A percentile compares a stretch with the other conserved stretches of the same genome.
These are phyloP conservation scores for Agrypnus murinus DNA, from an alignment of 2,888 invertebrate genomes.

Conservation along the genomic window DNA sequence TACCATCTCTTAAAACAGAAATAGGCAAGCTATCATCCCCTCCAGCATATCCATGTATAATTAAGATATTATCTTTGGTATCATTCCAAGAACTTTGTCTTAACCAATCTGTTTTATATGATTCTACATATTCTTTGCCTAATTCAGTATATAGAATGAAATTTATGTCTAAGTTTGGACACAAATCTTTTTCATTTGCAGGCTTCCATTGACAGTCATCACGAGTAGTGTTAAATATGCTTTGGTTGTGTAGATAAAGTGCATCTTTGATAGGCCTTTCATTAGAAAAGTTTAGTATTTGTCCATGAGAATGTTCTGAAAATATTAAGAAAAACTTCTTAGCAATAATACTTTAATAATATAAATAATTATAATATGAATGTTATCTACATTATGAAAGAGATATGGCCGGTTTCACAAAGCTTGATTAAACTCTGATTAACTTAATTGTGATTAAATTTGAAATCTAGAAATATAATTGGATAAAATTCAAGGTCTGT, in stretches of 20 bases:
- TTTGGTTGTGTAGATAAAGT: conserved; percentile 76
- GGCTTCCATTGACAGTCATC: conserved; percentile 83
- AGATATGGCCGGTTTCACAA: too few relatives aligned
- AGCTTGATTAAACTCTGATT: too few relatives aligned
- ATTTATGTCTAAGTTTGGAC: conserved; percentile 82
- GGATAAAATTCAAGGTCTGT: too few relatives aligned
- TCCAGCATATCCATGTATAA: conserved; percentile 87
- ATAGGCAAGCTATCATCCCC: conserved; percentile 84
- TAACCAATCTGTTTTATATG: conserved; percentile 81
- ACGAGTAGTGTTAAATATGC: conserved; percentile 75
- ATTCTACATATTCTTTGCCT: conserved; percentile 71
- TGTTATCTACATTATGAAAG: too few relatives aligned
- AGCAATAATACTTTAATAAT: too few relatives aligned
- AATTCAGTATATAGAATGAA: conserved; percentile 78
- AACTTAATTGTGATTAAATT: too few relatives aligned
- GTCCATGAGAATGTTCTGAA: conserved; percentile 10
- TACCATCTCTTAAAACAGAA: conserved; percentile 82
- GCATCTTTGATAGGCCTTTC: conserved; percentile 77
- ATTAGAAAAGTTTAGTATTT: conserved; percentile 43
- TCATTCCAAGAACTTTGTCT: conserved; percentile 82
- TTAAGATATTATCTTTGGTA: conserved; percentile 79
- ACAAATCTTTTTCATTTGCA: conserved; percentile 77
- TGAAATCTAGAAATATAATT: too few relatives aligned
- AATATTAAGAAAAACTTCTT: too few relatives aligned
- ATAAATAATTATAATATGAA: too few relatives aligned